Conservation (phyloP, 2,888 invertebrate species). For the Meliscaeva auricollis region DNA sequence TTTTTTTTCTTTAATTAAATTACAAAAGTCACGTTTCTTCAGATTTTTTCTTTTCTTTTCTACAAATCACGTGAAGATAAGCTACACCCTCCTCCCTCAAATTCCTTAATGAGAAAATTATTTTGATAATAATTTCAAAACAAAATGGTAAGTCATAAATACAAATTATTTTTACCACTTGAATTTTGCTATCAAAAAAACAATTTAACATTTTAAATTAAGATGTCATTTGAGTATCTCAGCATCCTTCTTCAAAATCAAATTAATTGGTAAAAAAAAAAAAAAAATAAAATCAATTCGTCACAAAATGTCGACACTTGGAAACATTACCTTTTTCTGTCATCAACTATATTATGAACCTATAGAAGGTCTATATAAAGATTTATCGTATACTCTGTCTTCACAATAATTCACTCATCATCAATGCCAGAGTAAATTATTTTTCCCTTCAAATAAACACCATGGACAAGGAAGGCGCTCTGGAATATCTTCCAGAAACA, state of each 20-base stretch:
- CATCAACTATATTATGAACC: background rate
- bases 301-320: slow-evolving; percentile 16
- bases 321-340: slow-evolving; percentile 7
- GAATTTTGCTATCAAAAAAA: background rate
- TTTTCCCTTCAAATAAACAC: background rate
- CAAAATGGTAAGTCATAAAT: too few species aligned
- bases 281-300: slow-evolving; percentile 3
- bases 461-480: background rate
- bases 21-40: too few species aligned
- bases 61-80: too few species aligned
- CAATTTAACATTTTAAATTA: slow-evolving; percentile 6
- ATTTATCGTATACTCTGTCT: slow-evolving; percentile 6
- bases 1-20: too few species aligned
- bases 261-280: too few species aligned
- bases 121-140: too few species aligned
- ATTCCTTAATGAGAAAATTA: too few species aligned
- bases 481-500: background rate
- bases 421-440: slow-evolving; percentile 35
- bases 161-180: too few species aligned
- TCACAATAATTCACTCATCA: slow-evolving; percentile 30
- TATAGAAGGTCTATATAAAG: background rate
- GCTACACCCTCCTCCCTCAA: too few species aligned
- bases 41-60: too few species aligned
- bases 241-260: too few species aligned
- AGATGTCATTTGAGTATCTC: background rate